Base-by-base conservation (phyloP, 2,888 invertebrate species). In the Epirrhoe tristata region DNA sequence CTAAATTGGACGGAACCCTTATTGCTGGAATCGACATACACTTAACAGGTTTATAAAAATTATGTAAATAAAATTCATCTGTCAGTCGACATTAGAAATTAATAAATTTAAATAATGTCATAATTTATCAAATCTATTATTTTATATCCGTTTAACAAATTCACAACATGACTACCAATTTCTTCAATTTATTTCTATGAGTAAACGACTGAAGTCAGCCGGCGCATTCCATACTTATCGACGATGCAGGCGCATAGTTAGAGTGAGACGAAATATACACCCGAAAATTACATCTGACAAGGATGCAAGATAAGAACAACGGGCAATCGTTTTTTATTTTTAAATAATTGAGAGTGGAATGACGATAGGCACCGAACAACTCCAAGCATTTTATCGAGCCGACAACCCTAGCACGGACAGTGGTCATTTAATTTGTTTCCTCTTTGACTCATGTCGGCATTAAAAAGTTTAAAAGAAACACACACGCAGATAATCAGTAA, bases 101-200 rank as follows among this genome's bases (percentile, higher is more conserved):
- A 48, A 48, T 48, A 48, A 48, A 16, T 48, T 7, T 14, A 5
- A 5, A 14, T 58, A 24, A 39, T 5, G 17, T 48, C 31, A 46
- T 61, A 54, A 43, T 59, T 46, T 43, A 32, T 54, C 6, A 53
- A 6, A 34, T 48, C 46, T 34, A 53, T 53, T 31, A 31, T 14
- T 60, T 56, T 56, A 60, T 53, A 52, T 67, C 84, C 83, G 83
- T 87, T 89, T 81, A 82, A 85, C 82, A 80, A 84, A 83, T 86
- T 85, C 80, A 76, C 83, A 80, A 84, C 86, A 81, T 76, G 77
- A 80, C 86, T 87, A 89, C 89, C 89, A 92, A 93, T 93, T 91
- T 90, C 90, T 91, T 87, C 86, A 90, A 91, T 92, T 92, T 91
- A 91, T 88, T 88, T 92, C 93, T 93, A 93, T 92, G 92, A 91